phyloP scores from a whole-genome alignment of 2,797 vertebrate species.

The Falco berigora region DNA sequence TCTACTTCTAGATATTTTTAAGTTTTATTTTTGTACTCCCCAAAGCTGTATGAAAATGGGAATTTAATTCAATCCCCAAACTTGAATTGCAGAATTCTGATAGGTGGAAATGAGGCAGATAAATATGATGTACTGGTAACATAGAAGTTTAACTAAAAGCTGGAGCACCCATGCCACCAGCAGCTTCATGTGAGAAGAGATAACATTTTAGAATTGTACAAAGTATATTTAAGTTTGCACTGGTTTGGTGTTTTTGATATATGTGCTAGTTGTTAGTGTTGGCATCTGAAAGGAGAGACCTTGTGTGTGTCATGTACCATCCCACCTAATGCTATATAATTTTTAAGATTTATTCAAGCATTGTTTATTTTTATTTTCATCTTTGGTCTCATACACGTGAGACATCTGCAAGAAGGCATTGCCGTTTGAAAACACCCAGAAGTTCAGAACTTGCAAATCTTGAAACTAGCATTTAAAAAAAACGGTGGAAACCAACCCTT shows the following conservation, averaged over 20 bases:
- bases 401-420: neutral
- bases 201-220: neutral
- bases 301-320: neutral
- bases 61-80: neutral
- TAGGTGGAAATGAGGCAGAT: neutral
- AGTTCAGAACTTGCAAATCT: neutral
- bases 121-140: neutral
- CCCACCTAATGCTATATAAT: accelerated
- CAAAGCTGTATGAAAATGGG: neutral
- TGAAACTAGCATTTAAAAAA: neutral
- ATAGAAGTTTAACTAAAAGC: neutral
- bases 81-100: neutral
- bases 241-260: neutral
- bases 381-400: neutral
- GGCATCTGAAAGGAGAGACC: neutral
- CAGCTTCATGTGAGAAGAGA: neutral
- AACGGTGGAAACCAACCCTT: neutral
- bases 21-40: neutral
- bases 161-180: neutral
- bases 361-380: neutral
- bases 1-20: neutral
- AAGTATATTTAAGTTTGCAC: neutral
- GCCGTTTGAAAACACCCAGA: neutral
- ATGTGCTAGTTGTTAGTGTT: neutral
- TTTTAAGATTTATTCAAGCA: neutral